phyloP scores from a whole-genome alignment of 2,888 invertebrate species.

The Icerya purchasi region DNA sequence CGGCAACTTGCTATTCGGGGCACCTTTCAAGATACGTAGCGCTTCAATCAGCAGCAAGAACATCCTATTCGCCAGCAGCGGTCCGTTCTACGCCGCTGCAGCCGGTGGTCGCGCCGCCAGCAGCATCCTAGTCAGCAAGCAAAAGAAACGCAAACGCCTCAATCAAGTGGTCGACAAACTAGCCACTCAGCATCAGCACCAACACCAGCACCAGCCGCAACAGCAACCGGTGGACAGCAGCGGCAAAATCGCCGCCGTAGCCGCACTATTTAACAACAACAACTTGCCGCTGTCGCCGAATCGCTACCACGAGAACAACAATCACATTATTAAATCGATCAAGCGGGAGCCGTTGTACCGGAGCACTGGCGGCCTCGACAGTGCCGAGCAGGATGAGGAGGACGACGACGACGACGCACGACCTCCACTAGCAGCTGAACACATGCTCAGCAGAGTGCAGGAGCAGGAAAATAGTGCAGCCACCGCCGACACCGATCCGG shows the following conservation, averaged over 20 bases:
- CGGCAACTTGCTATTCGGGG: neutral
- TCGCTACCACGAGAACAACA: slow-evolving; percentile 26
- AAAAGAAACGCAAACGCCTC: slow-evolving; percentile 46
- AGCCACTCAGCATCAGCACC: slow-evolving; percentile 28
- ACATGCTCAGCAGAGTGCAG: slow-evolving; percentile 21
- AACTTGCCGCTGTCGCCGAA: no score
- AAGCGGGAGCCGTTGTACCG: slow-evolving; percentile 19
- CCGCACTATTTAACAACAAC: slow-evolving; percentile 29
- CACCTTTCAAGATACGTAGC: neutral
- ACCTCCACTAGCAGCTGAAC: slow-evolving; percentile 18
- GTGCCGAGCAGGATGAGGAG: neutral
- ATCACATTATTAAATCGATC: slow-evolving; percentile 24
- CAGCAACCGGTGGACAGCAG: no score
- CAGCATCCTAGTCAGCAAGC: neutral
- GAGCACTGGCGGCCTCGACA: neutral
- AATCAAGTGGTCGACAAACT: slow-evolving; percentile 62
- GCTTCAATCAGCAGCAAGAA: neutral
- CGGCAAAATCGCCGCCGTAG: slow-evolving; percentile 18
- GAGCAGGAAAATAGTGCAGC: neutral
- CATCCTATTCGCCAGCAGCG: neutral
- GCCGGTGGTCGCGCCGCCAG: neutral
- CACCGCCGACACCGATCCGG: neutral
- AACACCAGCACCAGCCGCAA: no score
- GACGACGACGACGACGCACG: neutral
- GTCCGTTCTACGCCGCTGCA: neutral